Evolutionary conservation across 2,797 vertebrate genomes (phyloP), one percentile per base, ranked within the genome.

Genomic region (Myotis daubentonii): DNA sequence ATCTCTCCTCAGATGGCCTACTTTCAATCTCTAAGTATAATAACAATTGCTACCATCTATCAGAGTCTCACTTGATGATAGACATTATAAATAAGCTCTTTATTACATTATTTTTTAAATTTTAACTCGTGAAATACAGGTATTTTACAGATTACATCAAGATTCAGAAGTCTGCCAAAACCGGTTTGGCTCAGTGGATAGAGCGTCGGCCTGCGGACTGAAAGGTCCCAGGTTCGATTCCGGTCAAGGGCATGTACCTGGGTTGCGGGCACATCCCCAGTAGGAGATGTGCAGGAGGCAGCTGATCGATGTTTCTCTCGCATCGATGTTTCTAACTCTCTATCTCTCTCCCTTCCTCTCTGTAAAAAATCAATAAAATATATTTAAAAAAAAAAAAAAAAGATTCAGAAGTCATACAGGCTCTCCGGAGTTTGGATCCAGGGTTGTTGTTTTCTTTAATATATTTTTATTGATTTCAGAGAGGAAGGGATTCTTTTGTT

Each of bases 131-230:
- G 53, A 93, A 82, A 76, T 89, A 44, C 25, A 8, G 15, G 1
- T 94, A 74, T 82, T 95, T 71, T 62, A n/a, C 16, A 86, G 41
- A 44, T 94, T 81, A 91, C 94, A 53, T n/a, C 44, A 78, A 80
- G 36, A 51, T 60, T 80, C 49, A 91, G 49, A 89, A 79, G 51
- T 78, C 44, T n/a, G 38, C 38, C 38, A 1, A 41, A 41, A 41
- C 38, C 38, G 38, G 38, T 41, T 41, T 41, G 38, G 36, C 36
- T 36, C 36, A 36, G 36, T 36, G 36, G 36, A 36, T 36, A 36
- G 36, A 36, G 36, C 36, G 36, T 36, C 36, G 36, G 36, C 36
- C 36, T 36, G 36, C 36, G 36, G 36, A 36, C 36, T 36, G 36
- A 36, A 36, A 36, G 36, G 36, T 36, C 36, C 36, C 36, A 3